Evolutionary conservation across 2,113 vertebrate species (phyloP).

Genomic region (Siniperca chuatsi): DNA sequence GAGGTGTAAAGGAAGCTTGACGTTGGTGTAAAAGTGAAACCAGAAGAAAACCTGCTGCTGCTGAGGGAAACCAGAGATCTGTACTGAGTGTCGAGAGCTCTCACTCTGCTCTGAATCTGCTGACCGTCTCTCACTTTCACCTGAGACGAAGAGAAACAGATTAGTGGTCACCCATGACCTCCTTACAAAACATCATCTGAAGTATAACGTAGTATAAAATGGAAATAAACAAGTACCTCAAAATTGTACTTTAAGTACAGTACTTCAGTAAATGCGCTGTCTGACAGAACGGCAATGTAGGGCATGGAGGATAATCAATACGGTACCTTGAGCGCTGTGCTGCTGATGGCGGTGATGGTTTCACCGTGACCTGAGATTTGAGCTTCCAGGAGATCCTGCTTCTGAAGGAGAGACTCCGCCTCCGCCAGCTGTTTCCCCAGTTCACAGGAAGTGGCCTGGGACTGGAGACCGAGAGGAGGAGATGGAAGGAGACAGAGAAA

Average conservation of each 20-base stretch:
- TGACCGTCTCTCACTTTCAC: constrained; percentile 67
- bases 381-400: constrained; percentile 88
- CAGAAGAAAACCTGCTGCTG: constrained; percentile 84
- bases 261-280: neutral
- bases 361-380: constrained; percentile 87
- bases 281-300: neutral
- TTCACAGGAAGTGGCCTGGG: constrained; percentile 81
- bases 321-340: constrained; percentile 66
- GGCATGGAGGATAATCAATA: neutral
- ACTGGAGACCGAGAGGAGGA: constrained; percentile 70
- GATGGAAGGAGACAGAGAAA: too few relatives aligned
- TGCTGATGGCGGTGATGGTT: constrained; percentile 80
- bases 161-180: neutral
- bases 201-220: neutral
- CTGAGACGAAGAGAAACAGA: constrained; percentile 33
- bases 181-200: too few relatives aligned
- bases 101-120: constrained; percentile 85
- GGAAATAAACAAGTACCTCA: neutral
- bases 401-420: constrained; percentile 88
- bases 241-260: neutral
- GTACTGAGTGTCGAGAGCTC: constrained; percentile 84
- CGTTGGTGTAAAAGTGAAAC: neutral
- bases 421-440: constrained; percentile 88
- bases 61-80: constrained; percentile 84
- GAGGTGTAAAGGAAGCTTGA: neutral